phyloP scores from a whole-genome alignment of 2,888 invertebrate genomes.

The Lamellibrachia columna region DNA sequence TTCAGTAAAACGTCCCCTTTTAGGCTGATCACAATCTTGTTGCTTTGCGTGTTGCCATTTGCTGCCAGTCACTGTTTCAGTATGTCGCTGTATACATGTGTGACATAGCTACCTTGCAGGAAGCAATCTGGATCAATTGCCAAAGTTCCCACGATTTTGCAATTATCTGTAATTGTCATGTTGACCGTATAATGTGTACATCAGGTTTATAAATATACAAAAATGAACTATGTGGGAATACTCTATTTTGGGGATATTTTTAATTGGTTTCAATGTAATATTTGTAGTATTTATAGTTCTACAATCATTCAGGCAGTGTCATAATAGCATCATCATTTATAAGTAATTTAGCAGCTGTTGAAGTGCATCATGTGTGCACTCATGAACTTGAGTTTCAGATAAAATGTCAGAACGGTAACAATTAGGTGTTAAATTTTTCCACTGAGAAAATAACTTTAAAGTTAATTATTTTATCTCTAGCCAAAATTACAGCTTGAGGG shows the following conservation, averaged over 20 bases:
- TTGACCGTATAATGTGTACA: background rate
- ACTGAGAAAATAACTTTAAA: background rate
- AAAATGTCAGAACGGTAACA: background rate
- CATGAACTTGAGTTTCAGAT: background rate
- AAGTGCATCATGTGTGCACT: background rate
- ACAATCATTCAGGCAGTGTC: background rate
- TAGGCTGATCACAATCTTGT: background rate
- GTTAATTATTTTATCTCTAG: background rate
- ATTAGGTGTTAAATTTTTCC: background rate
- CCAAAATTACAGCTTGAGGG: background rate
- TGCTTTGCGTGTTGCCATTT: background rate
- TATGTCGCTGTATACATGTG: background rate
- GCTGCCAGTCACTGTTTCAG: background rate
- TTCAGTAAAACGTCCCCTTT: background rate
- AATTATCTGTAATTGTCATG: background rate
- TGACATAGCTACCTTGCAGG: background rate
- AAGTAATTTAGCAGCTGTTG: background rate
- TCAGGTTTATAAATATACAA: background rate
- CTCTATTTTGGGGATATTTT: background rate
- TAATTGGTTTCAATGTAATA: background rate
- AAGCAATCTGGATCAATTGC: background rate
- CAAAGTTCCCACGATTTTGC: background rate
- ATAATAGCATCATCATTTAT: background rate
- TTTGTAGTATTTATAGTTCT: background rate
- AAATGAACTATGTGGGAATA: background rate